These are phyloP conservation scores for Sphaeridia pumilis DNA, from an alignment of 2,888 invertebrate species.

Conservation along the genomic window DNA sequence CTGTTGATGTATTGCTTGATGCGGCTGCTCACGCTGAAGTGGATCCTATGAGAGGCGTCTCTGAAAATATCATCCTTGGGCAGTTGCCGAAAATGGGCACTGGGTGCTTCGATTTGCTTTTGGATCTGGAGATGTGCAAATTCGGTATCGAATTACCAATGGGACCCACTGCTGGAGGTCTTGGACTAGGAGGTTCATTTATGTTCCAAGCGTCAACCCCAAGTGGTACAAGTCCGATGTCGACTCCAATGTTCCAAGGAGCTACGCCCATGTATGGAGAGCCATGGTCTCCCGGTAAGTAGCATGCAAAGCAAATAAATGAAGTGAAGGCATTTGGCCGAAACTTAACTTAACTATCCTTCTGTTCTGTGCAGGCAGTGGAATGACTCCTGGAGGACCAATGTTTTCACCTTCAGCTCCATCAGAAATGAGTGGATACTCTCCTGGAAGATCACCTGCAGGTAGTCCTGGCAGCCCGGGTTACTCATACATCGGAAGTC, in stretches of 20 bases:
- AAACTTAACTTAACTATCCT: too few species aligned
- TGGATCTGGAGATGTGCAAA: slow-evolving; percentile 98
- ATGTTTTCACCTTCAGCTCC: slow-evolving; percentile 93
- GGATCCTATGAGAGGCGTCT: slow-evolving; percentile 96
- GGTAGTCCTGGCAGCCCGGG: slow-evolving; percentile 69
- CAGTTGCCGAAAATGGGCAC: slow-evolving; percentile 65
- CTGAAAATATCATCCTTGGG: slow-evolving; percentile 98
- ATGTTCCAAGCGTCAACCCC: slow-evolving; percentile 66
- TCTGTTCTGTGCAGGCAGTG: slow-evolving; percentile 52
- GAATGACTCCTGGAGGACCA: slow-evolving; percentile 96
- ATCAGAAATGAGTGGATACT: slow-evolving; percentile 80
- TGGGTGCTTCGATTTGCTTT: slow-evolving; percentile 90
- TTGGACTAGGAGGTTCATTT: slow-evolving; percentile 68
- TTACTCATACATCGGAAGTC: slow-evolving; percentile 57
- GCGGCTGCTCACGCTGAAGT: slow-evolving; percentile 98
- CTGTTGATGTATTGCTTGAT: slow-evolving; percentile 95
- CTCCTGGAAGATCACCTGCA: slow-evolving; percentile 58
- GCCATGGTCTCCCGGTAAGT: slow-evolving; percentile 68
- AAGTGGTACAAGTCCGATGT: slow-evolving; percentile 60
- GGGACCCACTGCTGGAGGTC: slow-evolving; percentile 40
- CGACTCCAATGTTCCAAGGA: slow-evolving; percentile 83
- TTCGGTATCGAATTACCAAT: slow-evolving; percentile 90
- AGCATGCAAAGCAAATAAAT: slow-evolving; percentile 44
- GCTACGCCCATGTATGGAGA: slow-evolving; percentile 64
- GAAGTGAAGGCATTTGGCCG: too few species aligned